Percentiles rank a stretch among this genome's conserved stretches.
Evolutionary conservation across 2,888 invertebrate species (phyloP).

Genomic region (Drosophila meridiana): DNA sequence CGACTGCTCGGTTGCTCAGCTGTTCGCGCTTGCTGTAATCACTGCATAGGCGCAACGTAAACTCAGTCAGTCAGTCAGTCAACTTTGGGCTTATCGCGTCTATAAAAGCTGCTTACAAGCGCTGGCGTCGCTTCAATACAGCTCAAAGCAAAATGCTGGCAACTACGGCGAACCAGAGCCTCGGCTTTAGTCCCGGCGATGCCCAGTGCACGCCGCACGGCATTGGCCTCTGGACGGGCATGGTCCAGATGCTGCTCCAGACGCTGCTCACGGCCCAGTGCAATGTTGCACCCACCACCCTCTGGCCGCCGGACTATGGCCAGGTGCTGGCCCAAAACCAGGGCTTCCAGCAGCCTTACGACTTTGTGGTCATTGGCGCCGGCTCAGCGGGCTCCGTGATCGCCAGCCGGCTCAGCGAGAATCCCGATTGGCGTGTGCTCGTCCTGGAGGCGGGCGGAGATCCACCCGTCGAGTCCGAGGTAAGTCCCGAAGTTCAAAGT

Average conservation of each 20-base stretch:
- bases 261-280: slow-evolving; percentile 88
- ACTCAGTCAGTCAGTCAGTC: background rate
- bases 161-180: slow-evolving; percentile 11
- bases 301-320: slow-evolving; percentile 87
- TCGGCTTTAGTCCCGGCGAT: slow-evolving; percentile 13
- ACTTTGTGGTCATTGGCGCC: slow-evolving; percentile 86
- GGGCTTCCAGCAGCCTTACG: slow-evolving; percentile 71
- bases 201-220: slow-evolving; percentile 66
- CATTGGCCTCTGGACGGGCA: slow-evolving; percentile 77
- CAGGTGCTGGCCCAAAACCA: slow-evolving; percentile 36
- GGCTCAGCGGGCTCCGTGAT: slow-evolving; percentile 86
- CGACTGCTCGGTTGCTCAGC: too few relatives aligned
- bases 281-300: slow-evolving; percentile 85
- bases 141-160: slow-evolving; percentile 36
- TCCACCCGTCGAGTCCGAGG: slow-evolving; percentile 85
- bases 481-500: slow-evolving; percentile 34
- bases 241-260: slow-evolving; percentile 87
- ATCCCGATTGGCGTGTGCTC: slow-evolving; percentile 84
- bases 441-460: slow-evolving; percentile 86
- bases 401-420: slow-evolving; percentile 86
- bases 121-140: slow-evolving; percentile 32
- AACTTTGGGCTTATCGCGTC: slow-evolving; percentile 43
- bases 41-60: background rate
- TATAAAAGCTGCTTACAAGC: slow-evolving; percentile 57
- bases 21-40: background rate